Percentiles rank a stretch among this genome's conserved stretches.
These are phyloP conservation scores for Mya arenaria DNA, from an alignment of 1,140 invertebrate genomes.

Conservation along the genomic window DNA sequence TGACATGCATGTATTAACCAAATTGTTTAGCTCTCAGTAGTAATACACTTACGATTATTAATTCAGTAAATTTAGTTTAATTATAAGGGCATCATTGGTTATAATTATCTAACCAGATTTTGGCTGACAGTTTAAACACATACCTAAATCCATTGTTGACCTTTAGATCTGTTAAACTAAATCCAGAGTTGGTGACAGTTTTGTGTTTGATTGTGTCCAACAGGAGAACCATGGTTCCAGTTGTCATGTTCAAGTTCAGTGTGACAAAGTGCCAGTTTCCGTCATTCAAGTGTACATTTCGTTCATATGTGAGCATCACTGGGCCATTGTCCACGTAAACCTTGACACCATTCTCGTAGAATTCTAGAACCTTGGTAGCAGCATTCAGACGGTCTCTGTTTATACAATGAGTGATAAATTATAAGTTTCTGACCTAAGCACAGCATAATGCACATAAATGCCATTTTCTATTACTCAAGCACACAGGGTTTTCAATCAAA, in stretches of 20 bases:
- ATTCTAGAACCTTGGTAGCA: constrained; percentile 43
- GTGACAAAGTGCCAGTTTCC: constrained; percentile 68
- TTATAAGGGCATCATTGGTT: no score
- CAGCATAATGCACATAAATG: no score
- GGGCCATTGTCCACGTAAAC: constrained; percentile 25
- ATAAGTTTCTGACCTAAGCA: no score
- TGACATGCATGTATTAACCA: no score
- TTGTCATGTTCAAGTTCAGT: constrained; percentile 54
- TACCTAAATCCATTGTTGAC: background rate
- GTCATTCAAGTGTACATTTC: constrained; percentile 54
- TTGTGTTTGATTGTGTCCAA: constrained; percentile 53
- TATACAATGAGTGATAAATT: no score
- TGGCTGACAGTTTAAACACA: no score
- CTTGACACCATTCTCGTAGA: constrained; percentile 59
- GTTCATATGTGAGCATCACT: background rate
- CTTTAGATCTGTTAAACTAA: background rate
- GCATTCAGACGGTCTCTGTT: constrained; percentile 30
- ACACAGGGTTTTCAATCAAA: no score
- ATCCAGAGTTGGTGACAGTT: background rate
- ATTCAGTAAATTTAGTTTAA: no score
- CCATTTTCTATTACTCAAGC: no score
- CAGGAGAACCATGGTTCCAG: constrained; percentile 29
- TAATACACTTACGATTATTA: no score
- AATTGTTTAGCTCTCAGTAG: no score
- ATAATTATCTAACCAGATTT: no score